Evolutionary conservation across 2,888 invertebrate genomes (phyloP).

Genomic region (Cyaniris semiargus): DNA sequence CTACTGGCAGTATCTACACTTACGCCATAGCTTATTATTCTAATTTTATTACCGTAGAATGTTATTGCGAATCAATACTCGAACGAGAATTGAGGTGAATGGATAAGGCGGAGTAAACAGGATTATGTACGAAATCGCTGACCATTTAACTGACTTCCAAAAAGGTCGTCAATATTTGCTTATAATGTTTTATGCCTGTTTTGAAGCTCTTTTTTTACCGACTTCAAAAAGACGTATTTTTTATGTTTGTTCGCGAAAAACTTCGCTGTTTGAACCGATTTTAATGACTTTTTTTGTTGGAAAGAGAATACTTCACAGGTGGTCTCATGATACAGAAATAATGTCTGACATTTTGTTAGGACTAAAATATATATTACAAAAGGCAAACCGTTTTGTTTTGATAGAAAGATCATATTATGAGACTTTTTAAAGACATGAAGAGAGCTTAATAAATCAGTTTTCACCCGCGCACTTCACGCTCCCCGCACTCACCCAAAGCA

Average conservation of each 20-base stretch:
- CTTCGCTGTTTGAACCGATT: too few species aligned
- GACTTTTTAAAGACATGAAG: neutral
- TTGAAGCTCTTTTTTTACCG: too few species aligned
- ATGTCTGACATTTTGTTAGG: too few species aligned
- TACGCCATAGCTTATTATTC: neutral
- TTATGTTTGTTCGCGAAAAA: too few species aligned
- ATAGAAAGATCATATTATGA: too few species aligned
- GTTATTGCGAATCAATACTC: slow-evolving; percentile 17
- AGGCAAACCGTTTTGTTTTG: too few species aligned
- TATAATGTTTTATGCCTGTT: neutral
- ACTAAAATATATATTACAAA: too few species aligned
- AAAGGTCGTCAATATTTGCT: neutral
- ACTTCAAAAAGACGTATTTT: too few species aligned
- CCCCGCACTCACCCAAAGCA: neutral
- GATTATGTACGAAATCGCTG: neutral
- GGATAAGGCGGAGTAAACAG: neutral
- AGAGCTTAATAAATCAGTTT: neutral
- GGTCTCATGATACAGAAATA: too few species aligned
- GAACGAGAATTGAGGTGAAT: neutral
- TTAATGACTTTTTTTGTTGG: too few species aligned
- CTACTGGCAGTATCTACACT: neutral
- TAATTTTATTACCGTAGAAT: slow-evolving; percentile 7
- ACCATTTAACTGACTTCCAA: neutral
- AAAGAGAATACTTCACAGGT: too few species aligned
- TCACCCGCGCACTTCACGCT: neutral